phyloP scores from a whole-genome alignment of 37 sponge, comb jelly and placozoan genomes.

The Halichondria panicea region DNA sequence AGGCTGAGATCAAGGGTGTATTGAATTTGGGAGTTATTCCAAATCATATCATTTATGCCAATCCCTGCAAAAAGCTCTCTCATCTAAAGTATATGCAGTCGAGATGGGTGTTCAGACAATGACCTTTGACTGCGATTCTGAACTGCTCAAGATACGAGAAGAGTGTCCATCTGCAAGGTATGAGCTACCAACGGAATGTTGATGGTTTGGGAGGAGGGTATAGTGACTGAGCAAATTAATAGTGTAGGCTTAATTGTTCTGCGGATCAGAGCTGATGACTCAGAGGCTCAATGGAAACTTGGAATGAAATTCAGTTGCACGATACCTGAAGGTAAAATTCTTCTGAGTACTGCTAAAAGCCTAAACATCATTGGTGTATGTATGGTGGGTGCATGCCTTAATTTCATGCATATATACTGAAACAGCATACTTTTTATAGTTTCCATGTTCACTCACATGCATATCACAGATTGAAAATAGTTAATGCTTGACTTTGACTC shows the following conservation, averaged over 20 bases:
- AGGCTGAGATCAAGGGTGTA: constrained; percentile 71
- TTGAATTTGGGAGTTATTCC: constrained; percentile 62
- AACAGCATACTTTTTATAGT: no score
- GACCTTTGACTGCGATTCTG: constrained; percentile 90
- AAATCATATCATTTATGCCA: constrained; percentile 81
- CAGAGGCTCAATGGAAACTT: constrained; percentile 59
- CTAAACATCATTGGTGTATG: constrained; percentile 86
- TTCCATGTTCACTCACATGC: no score
- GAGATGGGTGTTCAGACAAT: constrained; percentile 64
- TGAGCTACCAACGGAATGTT: background rate
- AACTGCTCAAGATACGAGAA: constrained; percentile 64
- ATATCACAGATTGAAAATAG: no score
- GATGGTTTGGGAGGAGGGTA: no score
- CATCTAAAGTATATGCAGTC: constrained; percentile 83
- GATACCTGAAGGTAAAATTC: constrained; percentile 34
- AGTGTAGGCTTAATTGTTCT: no score
- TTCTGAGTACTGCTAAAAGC: constrained; percentile 66
- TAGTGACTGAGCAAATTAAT: no score
- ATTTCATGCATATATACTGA: no score
- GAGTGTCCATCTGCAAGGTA: constrained; percentile 50
- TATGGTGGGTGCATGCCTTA: no score
- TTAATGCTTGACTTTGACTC: no score
- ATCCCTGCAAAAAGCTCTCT: constrained; percentile 90
- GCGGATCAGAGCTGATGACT: constrained; percentile 85
- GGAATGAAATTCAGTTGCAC: constrained; percentile 85